Evolutionary conservation across 2,888 invertebrate genomes (phyloP).

Genomic region (Mechanitis mazaeus): DNA sequence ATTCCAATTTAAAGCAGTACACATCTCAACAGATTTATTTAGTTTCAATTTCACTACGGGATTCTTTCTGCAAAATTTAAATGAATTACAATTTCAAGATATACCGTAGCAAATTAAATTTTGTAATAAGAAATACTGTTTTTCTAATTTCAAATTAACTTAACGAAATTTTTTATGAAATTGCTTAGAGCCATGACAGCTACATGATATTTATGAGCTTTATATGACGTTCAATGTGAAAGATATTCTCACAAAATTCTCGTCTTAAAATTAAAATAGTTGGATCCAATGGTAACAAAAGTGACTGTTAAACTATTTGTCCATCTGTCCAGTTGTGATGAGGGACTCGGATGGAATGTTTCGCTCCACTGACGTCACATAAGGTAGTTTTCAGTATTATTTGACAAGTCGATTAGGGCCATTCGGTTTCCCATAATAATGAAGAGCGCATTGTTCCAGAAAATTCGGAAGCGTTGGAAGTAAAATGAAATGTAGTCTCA

Average conservation of each 20-base stretch:
- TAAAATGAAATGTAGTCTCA: constrained; percentile 11
- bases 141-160: no score
- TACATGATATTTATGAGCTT: no score
- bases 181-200: no score
- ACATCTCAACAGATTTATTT: constrained; percentile 5
- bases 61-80: neutral
- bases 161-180: no score
- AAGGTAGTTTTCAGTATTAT: constrained; percentile 19
- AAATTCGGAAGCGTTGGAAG: constrained; percentile 9
- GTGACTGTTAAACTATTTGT: constrained; percentile 22
- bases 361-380: constrained; percentile 11
- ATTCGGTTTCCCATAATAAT: constrained; percentile 20
- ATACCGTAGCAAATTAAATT: no score
- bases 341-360: constrained; percentile 20
- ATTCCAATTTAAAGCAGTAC: constrained; percentile 1
- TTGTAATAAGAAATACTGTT: no score
- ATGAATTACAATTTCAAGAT: no score
- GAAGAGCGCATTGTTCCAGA: constrained; percentile 11
- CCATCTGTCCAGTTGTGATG: constrained; percentile 23
- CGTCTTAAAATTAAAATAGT: neutral
- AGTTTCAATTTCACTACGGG: constrained; percentile 1
- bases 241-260: neutral
- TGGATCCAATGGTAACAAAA: constrained; percentile 5
- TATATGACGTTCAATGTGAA: no score
- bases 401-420: constrained; percentile 31